A percentile compares a stretch with the other conserved stretches of the same genome.
These are phyloP conservation scores for Acinonyx jubatus DNA, from an alignment of 2,113 vertebrate species.

Conservation along the genomic window DNA sequence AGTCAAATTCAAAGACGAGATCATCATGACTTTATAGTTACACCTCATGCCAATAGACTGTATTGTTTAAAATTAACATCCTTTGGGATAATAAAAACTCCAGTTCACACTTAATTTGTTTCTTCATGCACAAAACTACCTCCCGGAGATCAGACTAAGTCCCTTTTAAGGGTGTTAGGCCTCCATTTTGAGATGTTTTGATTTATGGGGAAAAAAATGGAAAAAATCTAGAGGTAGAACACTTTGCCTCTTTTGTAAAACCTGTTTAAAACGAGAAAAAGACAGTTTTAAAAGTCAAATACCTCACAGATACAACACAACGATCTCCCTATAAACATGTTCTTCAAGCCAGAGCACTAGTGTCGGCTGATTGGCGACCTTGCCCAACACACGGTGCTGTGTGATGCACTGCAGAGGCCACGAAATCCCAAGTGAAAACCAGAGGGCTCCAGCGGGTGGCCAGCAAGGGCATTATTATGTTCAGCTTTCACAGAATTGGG, in stretches of 20 bases:
- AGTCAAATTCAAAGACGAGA: slow-evolving; percentile 40
- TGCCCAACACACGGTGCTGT: neutral
- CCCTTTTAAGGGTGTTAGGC: slow-evolving; percentile 82
- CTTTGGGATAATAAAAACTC: slow-evolving; percentile 36
- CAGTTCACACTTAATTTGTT: slow-evolving; percentile 71
- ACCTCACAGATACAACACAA: neutral
- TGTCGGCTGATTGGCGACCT: neutral
- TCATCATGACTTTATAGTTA: neutral
- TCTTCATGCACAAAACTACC: slow-evolving; percentile 87
- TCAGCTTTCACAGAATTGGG: neutral
- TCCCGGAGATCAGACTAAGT: slow-evolving; percentile 86
- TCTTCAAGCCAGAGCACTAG: neutral
- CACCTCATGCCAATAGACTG: slow-evolving; percentile 39
- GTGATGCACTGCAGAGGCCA: neutral
- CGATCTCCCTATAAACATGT: neutral
- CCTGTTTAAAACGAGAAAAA: slow-evolving; percentile 62
- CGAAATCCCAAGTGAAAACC: neutral
- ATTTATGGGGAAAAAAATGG: slow-evolving; percentile 74
- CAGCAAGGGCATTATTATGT: neutral
- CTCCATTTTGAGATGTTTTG: slow-evolving; percentile 81
- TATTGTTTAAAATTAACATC: slow-evolving; percentile 73
- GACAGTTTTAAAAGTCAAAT: slow-evolving; percentile 54
- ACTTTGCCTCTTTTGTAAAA: slow-evolving; percentile 25
- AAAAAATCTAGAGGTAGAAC: slow-evolving; percentile 36
- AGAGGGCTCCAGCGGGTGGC: neutral